phyloP scores from a whole-genome alignment of 2,888 invertebrate genomes.

The Mayetiola destructor region DNA sequence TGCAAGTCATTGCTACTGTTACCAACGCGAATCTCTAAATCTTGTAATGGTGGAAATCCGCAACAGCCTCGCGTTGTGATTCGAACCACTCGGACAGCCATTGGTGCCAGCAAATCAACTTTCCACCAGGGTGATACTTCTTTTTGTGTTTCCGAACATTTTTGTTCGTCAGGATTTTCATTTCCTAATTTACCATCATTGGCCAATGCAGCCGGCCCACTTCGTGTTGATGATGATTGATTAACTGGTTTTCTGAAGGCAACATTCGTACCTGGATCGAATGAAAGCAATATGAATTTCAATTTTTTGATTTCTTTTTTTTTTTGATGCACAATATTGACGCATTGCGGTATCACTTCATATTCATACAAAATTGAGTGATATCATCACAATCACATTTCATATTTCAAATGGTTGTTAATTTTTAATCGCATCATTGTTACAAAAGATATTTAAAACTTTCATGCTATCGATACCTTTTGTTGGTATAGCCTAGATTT shows the following conservation, averaged over 20 bases:
- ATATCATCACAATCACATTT: no score
- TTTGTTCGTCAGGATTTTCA: slow-evolving; percentile 72
- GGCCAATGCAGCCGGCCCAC: slow-evolving; percentile 67
- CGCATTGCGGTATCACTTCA: no score
- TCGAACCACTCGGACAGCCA: slow-evolving; percentile 70
- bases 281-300: no score
- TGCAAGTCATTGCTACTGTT: slow-evolving; percentile 78
- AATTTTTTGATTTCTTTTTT: no score
- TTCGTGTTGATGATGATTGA: slow-evolving; percentile 77
- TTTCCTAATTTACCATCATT: slow-evolving; percentile 75
- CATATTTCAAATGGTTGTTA: no score
- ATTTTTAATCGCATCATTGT: no score
- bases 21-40: slow-evolving; percentile 79
- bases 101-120: slow-evolving; percentile 70
- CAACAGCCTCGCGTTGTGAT: slow-evolving; percentile 54
- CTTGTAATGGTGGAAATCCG: slow-evolving; percentile 79
- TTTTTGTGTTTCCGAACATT: slow-evolving; percentile 78
- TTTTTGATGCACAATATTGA: no score
- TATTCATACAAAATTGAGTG: no score
- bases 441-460: no score
- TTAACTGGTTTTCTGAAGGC: slow-evolving; percentile 77
- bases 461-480: no score
- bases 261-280: slow-evolving; percentile 59
- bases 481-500: no score
- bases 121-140: slow-evolving; percentile 91